Percentiles rank a stretch among this genome's conserved stretches.
These are phyloP conservation scores for Monopis laevigella DNA, from an alignment of 2,888 invertebrate genomes.

Conservation along the genomic window DNA sequence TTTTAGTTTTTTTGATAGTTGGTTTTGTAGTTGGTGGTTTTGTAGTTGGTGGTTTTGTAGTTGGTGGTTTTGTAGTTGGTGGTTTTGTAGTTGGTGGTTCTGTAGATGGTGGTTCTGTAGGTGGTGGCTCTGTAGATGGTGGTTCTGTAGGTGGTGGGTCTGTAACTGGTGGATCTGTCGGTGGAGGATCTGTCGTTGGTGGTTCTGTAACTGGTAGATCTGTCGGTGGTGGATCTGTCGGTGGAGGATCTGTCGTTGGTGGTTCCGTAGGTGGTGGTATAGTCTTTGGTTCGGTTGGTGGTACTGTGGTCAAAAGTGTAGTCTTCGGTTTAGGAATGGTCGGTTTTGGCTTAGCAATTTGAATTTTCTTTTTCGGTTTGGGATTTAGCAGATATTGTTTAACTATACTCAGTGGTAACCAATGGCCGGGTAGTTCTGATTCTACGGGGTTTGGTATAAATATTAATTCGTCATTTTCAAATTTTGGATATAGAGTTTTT, in stretches of 20 bases:
- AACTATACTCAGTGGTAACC: constrained; percentile 34
- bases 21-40: background rate
- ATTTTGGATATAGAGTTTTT: constrained; percentile 15
- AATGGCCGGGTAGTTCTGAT: constrained; percentile 36
- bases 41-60: background rate
- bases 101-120: background rate
- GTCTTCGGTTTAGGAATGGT: background rate
- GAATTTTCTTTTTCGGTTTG: background rate
- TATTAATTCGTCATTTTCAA: constrained; percentile 28
- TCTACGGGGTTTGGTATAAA: constrained; percentile 38
- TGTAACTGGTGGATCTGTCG: background rate
- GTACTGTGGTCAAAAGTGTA: background rate
- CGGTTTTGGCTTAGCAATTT: too few species aligned
- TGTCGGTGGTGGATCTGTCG: background rate
- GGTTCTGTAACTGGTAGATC: too few species aligned
- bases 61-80: background rate
- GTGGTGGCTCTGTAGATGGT: background rate
- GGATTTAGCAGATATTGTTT: constrained; percentile 24
- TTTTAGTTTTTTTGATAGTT: background rate
- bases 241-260: background rate
- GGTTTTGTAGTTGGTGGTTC: background rate
- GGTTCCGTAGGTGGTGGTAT: background rate
- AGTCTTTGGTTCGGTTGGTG: background rate
- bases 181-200: background rate
- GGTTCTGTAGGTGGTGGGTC: background rate